phyloP scores from a whole-genome alignment of 2,113 vertebrate species.

The Pundamilia nyererei region DNA sequence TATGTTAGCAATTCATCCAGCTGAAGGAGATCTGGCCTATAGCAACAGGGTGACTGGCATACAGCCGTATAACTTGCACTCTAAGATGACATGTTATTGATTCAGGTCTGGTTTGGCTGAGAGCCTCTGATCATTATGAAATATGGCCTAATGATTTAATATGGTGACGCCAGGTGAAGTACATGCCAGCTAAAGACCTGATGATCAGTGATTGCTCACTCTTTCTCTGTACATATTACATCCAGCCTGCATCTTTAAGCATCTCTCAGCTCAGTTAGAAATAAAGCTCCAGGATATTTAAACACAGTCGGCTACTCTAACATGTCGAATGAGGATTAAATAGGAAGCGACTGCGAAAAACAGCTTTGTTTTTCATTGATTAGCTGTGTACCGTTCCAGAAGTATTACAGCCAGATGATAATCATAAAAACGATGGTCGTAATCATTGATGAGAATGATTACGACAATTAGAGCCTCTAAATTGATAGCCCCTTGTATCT shows the following conservation, averaged over 20 bases:
- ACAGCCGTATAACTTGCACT: neutral
- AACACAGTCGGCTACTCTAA: neutral
- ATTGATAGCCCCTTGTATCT: constrained; percentile 22
- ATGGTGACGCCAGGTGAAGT: constrained; percentile 33
- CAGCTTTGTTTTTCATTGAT: neutral
- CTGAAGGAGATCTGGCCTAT: neutral
- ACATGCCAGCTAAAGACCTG: constrained; percentile 42
- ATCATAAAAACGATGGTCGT: neutral
- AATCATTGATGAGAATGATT: constrained; percentile 14
- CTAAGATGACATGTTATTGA: constrained; percentile 44
- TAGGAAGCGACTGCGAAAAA: neutral
- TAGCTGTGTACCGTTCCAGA: neutral
- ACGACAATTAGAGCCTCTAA: constrained; percentile 19
- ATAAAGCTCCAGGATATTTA: neutral
- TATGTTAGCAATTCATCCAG: constrained; percentile 2
- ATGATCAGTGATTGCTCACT: constrained; percentile 23
- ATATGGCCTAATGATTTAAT: constrained; percentile 53
- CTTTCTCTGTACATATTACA: neutral
- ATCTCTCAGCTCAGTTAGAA: neutral
- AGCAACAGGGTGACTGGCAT: constrained; percentile 3
- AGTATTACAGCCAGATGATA: constrained; percentile 8
- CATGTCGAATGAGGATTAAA: neutral
- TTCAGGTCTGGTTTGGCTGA: constrained; percentile 36
- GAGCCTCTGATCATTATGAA: constrained; percentile 43
- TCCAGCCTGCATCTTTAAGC: neutral